These are phyloP conservation scores for Ylistrum balloti DNA, from an alignment of 1,140 invertebrate genomes.

Conservation along the genomic window DNA sequence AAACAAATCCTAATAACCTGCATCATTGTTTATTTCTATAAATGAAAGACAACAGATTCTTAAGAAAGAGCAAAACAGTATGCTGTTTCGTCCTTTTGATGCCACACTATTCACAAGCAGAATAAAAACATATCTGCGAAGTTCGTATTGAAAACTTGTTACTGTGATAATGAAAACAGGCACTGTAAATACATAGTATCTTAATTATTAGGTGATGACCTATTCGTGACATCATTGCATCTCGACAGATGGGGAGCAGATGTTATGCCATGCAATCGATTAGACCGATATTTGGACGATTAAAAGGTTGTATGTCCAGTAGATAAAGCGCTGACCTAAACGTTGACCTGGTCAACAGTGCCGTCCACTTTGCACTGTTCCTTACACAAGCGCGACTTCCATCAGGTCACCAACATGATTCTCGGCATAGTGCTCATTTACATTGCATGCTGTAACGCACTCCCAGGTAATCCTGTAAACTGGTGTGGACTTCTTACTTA, in stretches of 20 bases:
- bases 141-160: too few species aligned
- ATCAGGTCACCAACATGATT: not conserved
- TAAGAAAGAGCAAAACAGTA: too few species aligned
- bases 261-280: not conserved
- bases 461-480: not conserved
- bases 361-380: not conserved
- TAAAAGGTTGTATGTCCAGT: not conserved
- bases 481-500: too few species aligned
- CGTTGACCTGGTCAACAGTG: not conserved
- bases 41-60: too few species aligned
- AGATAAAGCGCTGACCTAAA: not conserved
- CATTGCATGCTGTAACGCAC: conserved; percentile 7
- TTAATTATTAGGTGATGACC: too few species aligned
- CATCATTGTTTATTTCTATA: too few species aligned
- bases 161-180: too few species aligned
- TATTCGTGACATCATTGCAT: not conserved
- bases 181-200: too few species aligned
- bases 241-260: not conserved
- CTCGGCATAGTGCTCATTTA: not conserved
- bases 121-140: too few species aligned
- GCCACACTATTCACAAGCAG: too few species aligned
- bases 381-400: not conserved
- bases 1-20: too few species aligned
- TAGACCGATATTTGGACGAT: not conserved
- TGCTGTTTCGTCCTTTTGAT: too few species aligned